These are phyloP conservation scores for Rhea americana DNA, from an alignment of 2,113 vertebrate genomes.

Conservation along the genomic window DNA sequence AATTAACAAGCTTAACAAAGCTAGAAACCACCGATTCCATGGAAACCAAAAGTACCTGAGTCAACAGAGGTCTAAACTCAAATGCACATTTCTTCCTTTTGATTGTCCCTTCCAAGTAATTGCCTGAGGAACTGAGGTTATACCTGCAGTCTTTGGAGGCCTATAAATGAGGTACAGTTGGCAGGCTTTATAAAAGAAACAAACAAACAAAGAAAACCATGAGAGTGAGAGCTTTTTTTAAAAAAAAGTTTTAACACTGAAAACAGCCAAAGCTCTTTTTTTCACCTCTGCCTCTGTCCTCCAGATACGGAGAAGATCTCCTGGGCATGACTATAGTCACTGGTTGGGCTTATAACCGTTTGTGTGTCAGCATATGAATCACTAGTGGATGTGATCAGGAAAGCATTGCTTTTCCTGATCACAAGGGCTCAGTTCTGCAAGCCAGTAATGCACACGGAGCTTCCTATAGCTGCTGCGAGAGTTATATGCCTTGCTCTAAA, in stretches of 20 bases:
- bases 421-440: not conserved
- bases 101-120: not conserved
- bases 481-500: not conserved
- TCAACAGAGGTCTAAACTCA: not conserved
- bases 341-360: not conserved
- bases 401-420: not conserved
- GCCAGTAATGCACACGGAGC: not conserved
- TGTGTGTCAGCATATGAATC: not conserved
- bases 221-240: not conserved
- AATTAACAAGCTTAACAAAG: not conserved
- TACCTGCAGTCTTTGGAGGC: not conserved
- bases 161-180: not conserved
- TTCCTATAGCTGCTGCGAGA: not conserved
- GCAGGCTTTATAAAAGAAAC: not conserved
- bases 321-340: not conserved
- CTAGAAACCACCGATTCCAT: not conserved
- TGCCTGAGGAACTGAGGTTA: not conserved
- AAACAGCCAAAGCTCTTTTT: not conserved
- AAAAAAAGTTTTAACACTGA: not conserved
- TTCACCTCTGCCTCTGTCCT: not conserved
- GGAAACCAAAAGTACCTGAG: not conserved
- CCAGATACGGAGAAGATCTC: not conserved
- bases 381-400: not conserved
- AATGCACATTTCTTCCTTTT: not conserved
- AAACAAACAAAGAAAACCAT: not conserved